Percentiles rank a stretch among this genome's conserved stretches.
These are phyloP conservation scores for Chloroclystis v-ata DNA, from an alignment of 2,888 invertebrate species.

Conservation along the genomic window DNA sequence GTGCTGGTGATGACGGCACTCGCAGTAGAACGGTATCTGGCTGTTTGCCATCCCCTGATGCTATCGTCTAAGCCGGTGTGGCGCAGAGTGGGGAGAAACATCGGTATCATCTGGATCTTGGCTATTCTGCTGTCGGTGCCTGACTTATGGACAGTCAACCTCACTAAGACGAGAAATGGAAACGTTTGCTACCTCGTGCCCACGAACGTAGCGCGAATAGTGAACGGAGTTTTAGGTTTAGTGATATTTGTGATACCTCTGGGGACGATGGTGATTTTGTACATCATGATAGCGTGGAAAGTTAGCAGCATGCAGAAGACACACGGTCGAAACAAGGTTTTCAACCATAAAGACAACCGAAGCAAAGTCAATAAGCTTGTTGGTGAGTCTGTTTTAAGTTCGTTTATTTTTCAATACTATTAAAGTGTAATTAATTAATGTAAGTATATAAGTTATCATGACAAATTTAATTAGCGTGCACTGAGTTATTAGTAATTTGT, in stretches of 20 bases:
- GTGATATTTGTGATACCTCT: slow-evolving; percentile 49
- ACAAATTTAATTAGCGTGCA: no score
- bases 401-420: not conserved
- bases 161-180: slow-evolving; percentile 37
- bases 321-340: slow-evolving; percentile 37
- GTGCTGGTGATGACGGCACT: slow-evolving; percentile 52
- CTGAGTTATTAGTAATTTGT: no score
- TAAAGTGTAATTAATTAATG: not conserved
- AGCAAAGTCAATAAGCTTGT: slow-evolving; percentile 54
- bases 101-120: slow-evolving; percentile 44
- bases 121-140: slow-evolving; percentile 46
- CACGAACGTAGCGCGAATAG: slow-evolving; percentile 37
- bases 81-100: slow-evolving; percentile 46
- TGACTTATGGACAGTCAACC: slow-evolving; percentile 44
- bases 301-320: slow-evolving; percentile 39
- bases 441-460: no score
- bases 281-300: slow-evolving; percentile 51
- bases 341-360: slow-evolving; percentile 49
- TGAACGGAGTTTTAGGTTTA: slow-evolving; percentile 46
- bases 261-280: slow-evolving; percentile 49
- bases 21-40: slow-evolving; percentile 53
- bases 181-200: slow-evolving; percentile 47
- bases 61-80: slow-evolving; percentile 40
- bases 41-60: slow-evolving; percentile 48
- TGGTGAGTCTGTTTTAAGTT: slow-evolving; percentile 39